Conservation (phyloP, 53 echinoderm and acorn worm species). For the Patiria pectinifera region DNA sequence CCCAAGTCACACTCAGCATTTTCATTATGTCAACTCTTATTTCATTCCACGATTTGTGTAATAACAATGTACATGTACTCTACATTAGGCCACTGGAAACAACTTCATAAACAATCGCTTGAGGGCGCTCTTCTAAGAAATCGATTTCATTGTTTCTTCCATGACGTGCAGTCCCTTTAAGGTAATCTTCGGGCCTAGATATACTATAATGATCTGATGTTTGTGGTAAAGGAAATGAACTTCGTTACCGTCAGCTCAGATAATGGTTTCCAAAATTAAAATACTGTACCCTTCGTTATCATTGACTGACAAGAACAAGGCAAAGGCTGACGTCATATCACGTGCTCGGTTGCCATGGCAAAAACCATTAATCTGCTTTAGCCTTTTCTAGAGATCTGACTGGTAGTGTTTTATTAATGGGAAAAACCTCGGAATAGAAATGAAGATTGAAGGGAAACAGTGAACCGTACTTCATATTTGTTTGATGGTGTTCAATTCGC, state of each 20-base stretch:
- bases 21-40: too few species aligned
- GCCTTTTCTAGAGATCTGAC: neutral
- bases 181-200: neutral
- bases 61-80: too few species aligned
- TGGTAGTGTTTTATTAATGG: slow-evolving; percentile 10
- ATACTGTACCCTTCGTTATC: neutral
- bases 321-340: neutral
- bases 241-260: neutral
- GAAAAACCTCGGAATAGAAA: neutral
- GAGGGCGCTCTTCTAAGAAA: neutral
- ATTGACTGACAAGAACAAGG: neutral
- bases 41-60: too few species aligned
- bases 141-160: neutral
- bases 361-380: neutral
- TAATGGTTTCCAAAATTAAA: neutral
- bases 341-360: slow-evolving; percentile 37
- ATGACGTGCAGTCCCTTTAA: neutral
- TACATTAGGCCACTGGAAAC: neutral
- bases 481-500: neutral
- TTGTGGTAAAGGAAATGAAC: neutral
- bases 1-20: too few species aligned
- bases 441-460: neutral
- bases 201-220: neutral
- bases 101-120: neutral
- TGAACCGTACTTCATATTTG: neutral